Evolutionary conservation across 2,888 invertebrate species (phyloP), one percentile per base, ranked within the genome.

Genomic region (Mesorhabditis belari): DNA sequence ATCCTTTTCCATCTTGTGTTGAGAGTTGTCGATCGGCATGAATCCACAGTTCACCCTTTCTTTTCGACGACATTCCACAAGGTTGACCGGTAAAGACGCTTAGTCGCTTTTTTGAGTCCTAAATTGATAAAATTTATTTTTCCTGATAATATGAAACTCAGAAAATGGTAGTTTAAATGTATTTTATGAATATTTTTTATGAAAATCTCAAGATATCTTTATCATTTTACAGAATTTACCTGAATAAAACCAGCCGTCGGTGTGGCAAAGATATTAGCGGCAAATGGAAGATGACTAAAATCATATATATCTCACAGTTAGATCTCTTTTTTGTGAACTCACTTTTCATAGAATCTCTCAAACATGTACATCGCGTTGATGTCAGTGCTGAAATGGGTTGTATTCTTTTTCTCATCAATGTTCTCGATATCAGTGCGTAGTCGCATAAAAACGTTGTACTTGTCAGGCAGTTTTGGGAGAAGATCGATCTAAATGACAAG

Each of bases 1-100:
- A 55, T 27, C 73, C 73, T 52, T 71, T 73, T 9, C 71, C 70
- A 52, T 73, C 73, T 55, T 67, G 62, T 2, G 51, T 55, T 3
- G 44, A 28, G 9, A 71, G 49, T 4, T 54, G 44, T 23, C 73
- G 60, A 50, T 73, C 73, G 19, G 73, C 61, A 35, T 35, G 44
- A 17, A 35, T 35, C 12, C 12, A n/a, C 12, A 35, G 44, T 17
- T 9, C 12, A 17, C 44, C 44, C 44, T 35, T 35, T 35, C n/a
- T n/a, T 2, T n/a, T 9, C 12, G 44, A 35, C 12, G 12, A 17
- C 12, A 35, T n/a, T 17, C 44, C 44, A 35, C 44, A 35, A 1
- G 44, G 44, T 35, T 35, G 44, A 1, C 44, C 44, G 12, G 44
- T 35, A 1, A 35, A n/a, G 44, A 35, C 44, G n/a, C 12, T 35